These are phyloP conservation scores for Apis cerana DNA, from an alignment of 1,140 invertebrate genomes.

Conservation along the genomic window DNA sequence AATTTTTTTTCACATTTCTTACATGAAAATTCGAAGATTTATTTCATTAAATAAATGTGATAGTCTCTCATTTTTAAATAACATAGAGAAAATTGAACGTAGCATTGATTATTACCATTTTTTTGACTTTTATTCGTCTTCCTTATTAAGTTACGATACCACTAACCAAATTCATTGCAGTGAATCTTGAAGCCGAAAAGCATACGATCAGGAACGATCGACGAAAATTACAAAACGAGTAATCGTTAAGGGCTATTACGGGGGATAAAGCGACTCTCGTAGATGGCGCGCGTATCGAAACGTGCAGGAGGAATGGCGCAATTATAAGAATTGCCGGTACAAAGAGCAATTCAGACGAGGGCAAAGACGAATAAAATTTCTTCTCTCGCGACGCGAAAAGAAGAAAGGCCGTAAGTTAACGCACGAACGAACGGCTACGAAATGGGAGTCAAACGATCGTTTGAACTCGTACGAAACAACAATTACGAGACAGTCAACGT, in stretches of 20 bases:
- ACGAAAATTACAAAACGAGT: neutral
- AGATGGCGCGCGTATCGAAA: neutral
- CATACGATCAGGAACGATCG: neutral
- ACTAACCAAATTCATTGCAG: neutral
- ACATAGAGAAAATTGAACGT: neutral
- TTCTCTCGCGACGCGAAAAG: no score
- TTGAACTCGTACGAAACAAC: constrained; percentile 19
- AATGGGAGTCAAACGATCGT: neutral
- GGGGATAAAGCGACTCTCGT: no score
- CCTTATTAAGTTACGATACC: no score
- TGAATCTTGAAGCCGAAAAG: neutral
- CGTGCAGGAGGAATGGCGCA: neutral
- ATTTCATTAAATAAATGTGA: no score
- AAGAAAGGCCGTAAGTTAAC: constrained; percentile 13
- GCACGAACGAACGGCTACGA: neutral
- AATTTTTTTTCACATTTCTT: neutral
- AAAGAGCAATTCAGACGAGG: neutral
- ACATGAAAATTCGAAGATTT: neutral
- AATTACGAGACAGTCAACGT: neutral
- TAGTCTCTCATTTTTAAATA: no score
- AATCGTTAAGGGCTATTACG: neutral
- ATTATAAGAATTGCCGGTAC: constrained; percentile 9
- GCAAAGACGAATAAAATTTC: neutral
- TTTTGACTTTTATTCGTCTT: neutral
- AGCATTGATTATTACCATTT: neutral